These are phyloP conservation scores for Hippopotamus amphibius DNA, from an alignment of 2,113 vertebrate species.

Conservation along the genomic window DNA sequence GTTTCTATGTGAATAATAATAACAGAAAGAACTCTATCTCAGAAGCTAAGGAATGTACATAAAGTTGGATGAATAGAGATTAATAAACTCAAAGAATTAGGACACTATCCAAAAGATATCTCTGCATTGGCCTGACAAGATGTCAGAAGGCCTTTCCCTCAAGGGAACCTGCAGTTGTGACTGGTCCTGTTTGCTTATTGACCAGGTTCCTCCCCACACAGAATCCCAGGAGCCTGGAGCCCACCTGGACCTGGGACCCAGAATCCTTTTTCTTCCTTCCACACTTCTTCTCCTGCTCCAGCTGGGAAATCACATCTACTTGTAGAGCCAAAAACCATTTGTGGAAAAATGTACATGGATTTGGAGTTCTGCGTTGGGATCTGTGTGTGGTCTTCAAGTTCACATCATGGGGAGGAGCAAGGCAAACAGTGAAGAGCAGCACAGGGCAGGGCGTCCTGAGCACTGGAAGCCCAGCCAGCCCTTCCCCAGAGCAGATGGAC, in stretches of 20 bases:
- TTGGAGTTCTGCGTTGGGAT: not conserved
- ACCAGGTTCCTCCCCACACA: not conserved
- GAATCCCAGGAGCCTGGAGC: not conserved
- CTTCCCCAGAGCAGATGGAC: not conserved
- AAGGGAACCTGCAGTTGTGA: not conserved
- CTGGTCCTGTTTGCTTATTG: not conserved
- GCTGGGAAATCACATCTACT: not conserved
- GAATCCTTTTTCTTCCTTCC: not conserved
- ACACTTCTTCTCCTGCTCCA: not conserved
- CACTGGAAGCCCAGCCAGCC: fast-evolving
- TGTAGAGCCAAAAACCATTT: not conserved
- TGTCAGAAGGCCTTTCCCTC: too few relatives aligned
- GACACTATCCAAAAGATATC: not conserved
- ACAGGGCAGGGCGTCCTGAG: fast-evolving
- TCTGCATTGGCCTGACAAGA: too few relatives aligned
- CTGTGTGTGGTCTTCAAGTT: not conserved
- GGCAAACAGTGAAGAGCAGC: fast-evolving
- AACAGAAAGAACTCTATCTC: not conserved
- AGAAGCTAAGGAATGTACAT: not conserved
- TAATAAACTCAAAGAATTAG: not conserved
- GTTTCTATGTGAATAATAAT: not conserved
- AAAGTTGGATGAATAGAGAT: not conserved
- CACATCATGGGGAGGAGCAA: not conserved
- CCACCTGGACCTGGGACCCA: too few relatives aligned
- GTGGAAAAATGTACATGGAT: not conserved